Base-by-base conservation (phyloP, 1,140 invertebrate genomes). In the Leptinotarsa texana region DNA sequence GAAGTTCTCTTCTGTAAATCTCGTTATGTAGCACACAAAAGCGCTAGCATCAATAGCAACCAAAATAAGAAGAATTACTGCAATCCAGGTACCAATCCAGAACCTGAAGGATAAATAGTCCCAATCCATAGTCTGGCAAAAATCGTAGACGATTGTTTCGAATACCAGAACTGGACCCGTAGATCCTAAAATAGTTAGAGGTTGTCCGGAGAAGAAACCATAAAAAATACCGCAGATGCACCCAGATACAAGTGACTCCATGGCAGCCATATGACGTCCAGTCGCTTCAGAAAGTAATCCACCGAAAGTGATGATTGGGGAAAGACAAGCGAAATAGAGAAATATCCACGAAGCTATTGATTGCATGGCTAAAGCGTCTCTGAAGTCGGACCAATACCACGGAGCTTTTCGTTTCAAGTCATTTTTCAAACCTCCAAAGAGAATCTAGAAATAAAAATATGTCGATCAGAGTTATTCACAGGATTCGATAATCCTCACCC, bases 1-100 rank as follows among this genome's bases (percentile, higher is more conserved):
- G 87, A 99, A 99, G 85, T 98, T 98, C 88, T 99, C 98, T 88
- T 99, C 98, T 0, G 98, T 99, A 85, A 99, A 99, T 80, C 98
- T 92, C 4, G 98, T 99, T 75, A 99, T 99, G 84, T 97, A 99
- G 83, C 97, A 98, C n/a, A 99, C 98, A 70, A 99, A 89, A 74
- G 97, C 96, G 85, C 96, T 98, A 4, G 97, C 96, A 87, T 99
- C 98, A 27, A 98, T 91, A 2, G 97, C 96, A 42, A 98, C 96
- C 81, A 99, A 91, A 22, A 95, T 88, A 13, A 98, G 76, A 71
- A 98, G 87, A 83, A 98, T 96, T 17, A 95, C 67, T 1, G 92
- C 90, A 57, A 94, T 95, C 97, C 98, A 99, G 13, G 97, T 89
- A 21, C 98, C 97, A 76, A 99, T 97, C 94, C 97, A 99, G 33